These are phyloP conservation scores for Drosophila sordidula DNA, from an alignment of 2,888 invertebrate genomes.

Conservation along the genomic window DNA sequence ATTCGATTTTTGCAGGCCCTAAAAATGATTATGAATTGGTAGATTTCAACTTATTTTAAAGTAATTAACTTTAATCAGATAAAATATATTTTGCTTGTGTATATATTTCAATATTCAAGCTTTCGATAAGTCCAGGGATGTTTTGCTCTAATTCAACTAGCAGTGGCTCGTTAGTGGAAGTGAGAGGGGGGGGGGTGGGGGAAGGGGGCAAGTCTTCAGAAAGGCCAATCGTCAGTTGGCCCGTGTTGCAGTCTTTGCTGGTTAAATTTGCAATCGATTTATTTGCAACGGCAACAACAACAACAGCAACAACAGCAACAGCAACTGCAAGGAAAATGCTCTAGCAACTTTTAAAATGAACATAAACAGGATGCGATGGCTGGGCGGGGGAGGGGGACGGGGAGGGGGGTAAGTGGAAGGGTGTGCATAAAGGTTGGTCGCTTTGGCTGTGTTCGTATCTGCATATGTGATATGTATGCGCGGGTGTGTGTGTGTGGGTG, in stretches of 20 bases:
- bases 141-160: too few relatives aligned
- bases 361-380: conserved; percentile 18
- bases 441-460: conserved; percentile 19
- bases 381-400: not conserved
- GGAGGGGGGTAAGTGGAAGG: not conserved
- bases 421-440: not conserved
- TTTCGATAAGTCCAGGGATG: too few relatives aligned
- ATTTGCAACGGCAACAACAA: conserved; percentile 40
- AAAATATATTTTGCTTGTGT: too few relatives aligned
- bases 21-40: too few relatives aligned
- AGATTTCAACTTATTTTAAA: too few relatives aligned
- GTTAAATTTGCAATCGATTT: conserved; percentile 67
- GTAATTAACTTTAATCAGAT: too few relatives aligned
- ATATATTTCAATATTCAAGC: too few relatives aligned
- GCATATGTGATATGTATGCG: conserved; percentile 20
- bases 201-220: not conserved
- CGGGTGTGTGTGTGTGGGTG: conserved; percentile 12
- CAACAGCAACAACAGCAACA: conserved; percentile 4
- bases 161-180: too few relatives aligned
- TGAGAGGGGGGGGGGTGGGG: too few relatives aligned
- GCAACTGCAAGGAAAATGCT: conserved; percentile 44
- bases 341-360: conserved; percentile 45
- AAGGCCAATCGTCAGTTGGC: conserved; percentile 29
- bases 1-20: too few relatives aligned
- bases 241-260: conserved; percentile 18